Base-by-base conservation (phyloP, 2,888 invertebrate genomes). In the Coronaproctus castanopsis region DNA sequence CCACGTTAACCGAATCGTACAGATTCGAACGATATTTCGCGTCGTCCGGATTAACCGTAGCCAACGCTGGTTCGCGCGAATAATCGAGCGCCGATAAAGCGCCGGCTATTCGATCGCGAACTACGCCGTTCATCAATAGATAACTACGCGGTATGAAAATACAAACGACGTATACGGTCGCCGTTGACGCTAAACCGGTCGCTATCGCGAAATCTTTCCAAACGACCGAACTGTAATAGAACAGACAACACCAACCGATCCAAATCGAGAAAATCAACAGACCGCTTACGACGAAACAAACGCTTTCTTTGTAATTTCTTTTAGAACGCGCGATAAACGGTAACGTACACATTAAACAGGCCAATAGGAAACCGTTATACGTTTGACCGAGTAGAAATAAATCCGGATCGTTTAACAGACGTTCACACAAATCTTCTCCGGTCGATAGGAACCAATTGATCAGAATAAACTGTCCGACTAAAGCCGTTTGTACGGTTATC, bases 81-180 rank as follows among this genome's bases (percentile, higher is more conserved):
- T 55, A 54, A 10, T 65, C 65, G 22, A 68, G 56, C 18, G 68
- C 64, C 1, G 70, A 70, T 55, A 71, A 62, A 14, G 69, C 68
- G 57, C 68, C 67, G 18, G 70, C 68, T n/a, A 70, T 64, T 64
- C 80, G 78, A 52, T 80, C 79, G 21, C 79, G 73, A 21, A 80
- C 78, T 22, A 79, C 75, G 23, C 80, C 77, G 1, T 78, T 77
- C 2, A 80, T 77, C 75, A 83, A 83, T 60, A 81, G 73, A 66
- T 83, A 83, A 0, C 81, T 80, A 57, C 82, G 73, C 0, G 83
- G 83, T 67, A 83, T 78, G 64, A 83, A 77, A n/a, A 83, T 74
- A 0, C 78, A 76, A 5, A 79, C 73, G 23, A 83, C 70, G 51
- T 83, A 74, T 1, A 78, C 74, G 66, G 80, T 79, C 0, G 80